phyloP scores from a whole-genome alignment of 2,797 vertebrate species.

The Mionectes olivaceus region DNA sequence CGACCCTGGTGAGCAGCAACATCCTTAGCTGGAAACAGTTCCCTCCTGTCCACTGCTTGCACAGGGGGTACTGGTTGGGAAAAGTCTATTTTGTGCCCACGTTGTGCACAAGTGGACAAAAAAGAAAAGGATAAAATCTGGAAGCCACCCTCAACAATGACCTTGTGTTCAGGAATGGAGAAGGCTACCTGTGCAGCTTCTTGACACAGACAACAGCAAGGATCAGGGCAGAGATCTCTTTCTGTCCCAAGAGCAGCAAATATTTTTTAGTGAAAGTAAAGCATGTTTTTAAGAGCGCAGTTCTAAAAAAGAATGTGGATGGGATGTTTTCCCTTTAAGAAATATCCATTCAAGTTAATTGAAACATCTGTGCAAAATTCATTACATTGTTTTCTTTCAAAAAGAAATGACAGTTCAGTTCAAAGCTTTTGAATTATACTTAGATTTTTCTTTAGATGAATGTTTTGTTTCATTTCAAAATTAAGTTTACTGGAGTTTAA shows the following conservation, averaged over 20 bases:
- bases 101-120: background rate
- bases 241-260: background rate
- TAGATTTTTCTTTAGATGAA: slow-evolving; percentile 33
- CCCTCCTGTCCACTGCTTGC: background rate
- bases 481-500: slow-evolving; percentile 31
- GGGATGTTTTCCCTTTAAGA: slow-evolving; percentile 25
- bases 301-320: background rate
- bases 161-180: background rate
- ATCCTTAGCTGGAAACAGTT: background rate
- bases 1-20: background rate
- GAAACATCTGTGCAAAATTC: slow-evolving; percentile 62
- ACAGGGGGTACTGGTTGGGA: background rate
- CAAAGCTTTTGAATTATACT: slow-evolving; percentile 55
- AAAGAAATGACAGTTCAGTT: slow-evolving; percentile 48
- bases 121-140: rapidly evolving
- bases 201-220: background rate
- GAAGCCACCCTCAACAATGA: background rate
- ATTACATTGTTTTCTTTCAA: slow-evolving; percentile 48
- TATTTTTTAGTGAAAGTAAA: background rate
- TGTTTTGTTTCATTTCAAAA: slow-evolving; percentile 34
- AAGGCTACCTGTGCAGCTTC: background rate
- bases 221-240: background rate
- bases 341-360: slow-evolving; percentile 18
- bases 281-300: background rate
- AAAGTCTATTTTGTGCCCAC: background rate